Base-by-base conservation (phyloP, 2,797 vertebrate species). In the Sebastes steindachneri region DNA sequence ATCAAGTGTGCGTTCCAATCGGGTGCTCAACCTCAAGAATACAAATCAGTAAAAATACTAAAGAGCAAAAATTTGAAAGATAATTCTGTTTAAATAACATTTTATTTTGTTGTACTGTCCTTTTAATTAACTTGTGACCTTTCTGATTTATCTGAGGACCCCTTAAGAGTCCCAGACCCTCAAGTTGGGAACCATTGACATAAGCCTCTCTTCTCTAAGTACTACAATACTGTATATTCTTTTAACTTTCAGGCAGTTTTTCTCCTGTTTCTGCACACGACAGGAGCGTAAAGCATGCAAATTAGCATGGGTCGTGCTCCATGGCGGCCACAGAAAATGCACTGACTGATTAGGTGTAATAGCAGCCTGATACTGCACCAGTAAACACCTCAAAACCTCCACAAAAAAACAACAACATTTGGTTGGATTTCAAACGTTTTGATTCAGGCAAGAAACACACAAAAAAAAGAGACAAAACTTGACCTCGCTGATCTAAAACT, bases 381-480 rank as follows among this genome's bases (percentile, higher is more conserved):
- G 17, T 28, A 7, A 66, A 67, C n/a, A 26, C n/a, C 54, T 75
- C 21, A 26, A 60, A 66, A 62, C 19, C 68, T 63, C 21, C 57
- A 55, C 41, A 10, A 48, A 45, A 23, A 71, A 23, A 71, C 41
- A 0, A 58, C 54, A 66, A 14, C 35, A 25, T 79, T 78, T 64
- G n/a, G 35, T 58, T 35, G 67, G 86, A 90, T 90, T 93, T 87
- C 68, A 81, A 80, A 89, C 17, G 1, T 80, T 78, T 71, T 63
- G 88, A 92, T 87, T 91, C 87, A 87, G 90, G 87, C 76, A 68
- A 3, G 57, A 37, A 65, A 25, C 41, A 65, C 55, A 66, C 58
- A 73, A 73, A 33, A 45, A 45, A 73, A 77, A 70, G 37, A 77
- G 8, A 73, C 68, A 26, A 80, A 82, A 79, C 51, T 23, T 74